phyloP scores from a whole-genome alignment of 2,888 invertebrate genomes.

The Thera britannica region DNA sequence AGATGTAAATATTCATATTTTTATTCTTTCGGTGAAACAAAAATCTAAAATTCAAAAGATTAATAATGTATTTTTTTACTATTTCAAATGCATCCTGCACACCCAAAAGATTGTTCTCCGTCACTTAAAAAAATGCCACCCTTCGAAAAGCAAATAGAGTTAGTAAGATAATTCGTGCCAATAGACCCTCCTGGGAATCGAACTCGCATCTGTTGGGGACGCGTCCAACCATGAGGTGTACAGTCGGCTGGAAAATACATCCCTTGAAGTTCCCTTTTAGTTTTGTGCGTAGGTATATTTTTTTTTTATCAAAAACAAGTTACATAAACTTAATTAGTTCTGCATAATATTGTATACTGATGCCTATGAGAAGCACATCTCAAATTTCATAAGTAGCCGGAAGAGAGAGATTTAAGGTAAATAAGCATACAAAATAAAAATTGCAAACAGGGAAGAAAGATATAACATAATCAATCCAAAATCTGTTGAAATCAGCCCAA shows the following conservation, averaged over 20 bases:
- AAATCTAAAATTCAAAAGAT: neutral
- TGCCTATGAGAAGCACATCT: no score
- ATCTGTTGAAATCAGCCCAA: no score
- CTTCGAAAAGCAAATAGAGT: conserved; percentile 43
- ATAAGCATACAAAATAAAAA: no score
- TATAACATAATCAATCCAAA: no score
- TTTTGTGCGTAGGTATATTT: neutral
- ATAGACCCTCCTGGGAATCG: conserved; percentile 38
- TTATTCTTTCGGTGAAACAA: neutral
- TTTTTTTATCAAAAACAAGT: no score
- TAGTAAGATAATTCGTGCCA: conserved; percentile 45
- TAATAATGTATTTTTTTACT: neutral
- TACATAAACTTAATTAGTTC: no score
- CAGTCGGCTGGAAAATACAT: conserved; percentile 24
- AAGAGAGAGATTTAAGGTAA: no score
- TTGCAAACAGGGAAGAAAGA: no score
- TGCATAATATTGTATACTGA: no score
- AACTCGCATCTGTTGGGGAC: conserved; percentile 42
- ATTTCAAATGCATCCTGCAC: conserved; percentile 10
- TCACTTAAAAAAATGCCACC: conserved; percentile 29
- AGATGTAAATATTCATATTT: neutral
- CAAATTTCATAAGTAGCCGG: no score
- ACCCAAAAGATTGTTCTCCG: conserved; percentile 10
- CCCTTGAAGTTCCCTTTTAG: neutral
- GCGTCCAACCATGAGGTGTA: conserved; percentile 38